Conservation (phyloP, 2,113 vertebrate species). For the Macaca nemestrina region DNA sequence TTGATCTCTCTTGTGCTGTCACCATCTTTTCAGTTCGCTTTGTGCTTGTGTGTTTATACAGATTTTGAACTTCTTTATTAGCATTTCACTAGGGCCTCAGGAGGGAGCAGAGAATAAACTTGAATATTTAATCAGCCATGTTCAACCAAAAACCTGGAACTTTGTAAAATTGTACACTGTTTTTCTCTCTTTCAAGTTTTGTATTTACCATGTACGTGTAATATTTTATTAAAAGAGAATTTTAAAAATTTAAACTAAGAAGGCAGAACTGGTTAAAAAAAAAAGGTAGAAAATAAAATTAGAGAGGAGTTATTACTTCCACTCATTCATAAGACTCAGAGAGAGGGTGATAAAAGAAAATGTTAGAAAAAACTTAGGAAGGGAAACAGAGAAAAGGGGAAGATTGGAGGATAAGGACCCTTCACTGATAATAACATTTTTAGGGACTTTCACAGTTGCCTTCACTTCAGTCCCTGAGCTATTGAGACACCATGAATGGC, state of each 20-base stretch:
- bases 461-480: too few relatives aligned
- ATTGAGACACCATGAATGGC: too few relatives aligned
- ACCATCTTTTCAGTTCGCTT: background rate
- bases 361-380: background rate
- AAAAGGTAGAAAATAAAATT: background rate
- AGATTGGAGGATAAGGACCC: background rate
- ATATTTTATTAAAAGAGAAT: background rate
- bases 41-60: background rate
- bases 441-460: background rate
- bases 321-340: background rate
- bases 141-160: background rate
- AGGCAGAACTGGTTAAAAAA: background rate
- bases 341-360: background rate
- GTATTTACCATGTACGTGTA: background rate
- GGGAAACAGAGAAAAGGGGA: background rate
- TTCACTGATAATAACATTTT: background rate
- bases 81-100: background rate
- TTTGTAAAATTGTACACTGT: background rate
- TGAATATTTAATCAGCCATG: background rate
- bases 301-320: background rate
- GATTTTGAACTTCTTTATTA: background rate
- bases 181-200: background rate
- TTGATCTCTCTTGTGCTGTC: background rate
- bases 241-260: background rate
- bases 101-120: background rate